phyloP scores from a whole-genome alignment of 2,113 vertebrate species.

The Percopsis transmontana region DNA sequence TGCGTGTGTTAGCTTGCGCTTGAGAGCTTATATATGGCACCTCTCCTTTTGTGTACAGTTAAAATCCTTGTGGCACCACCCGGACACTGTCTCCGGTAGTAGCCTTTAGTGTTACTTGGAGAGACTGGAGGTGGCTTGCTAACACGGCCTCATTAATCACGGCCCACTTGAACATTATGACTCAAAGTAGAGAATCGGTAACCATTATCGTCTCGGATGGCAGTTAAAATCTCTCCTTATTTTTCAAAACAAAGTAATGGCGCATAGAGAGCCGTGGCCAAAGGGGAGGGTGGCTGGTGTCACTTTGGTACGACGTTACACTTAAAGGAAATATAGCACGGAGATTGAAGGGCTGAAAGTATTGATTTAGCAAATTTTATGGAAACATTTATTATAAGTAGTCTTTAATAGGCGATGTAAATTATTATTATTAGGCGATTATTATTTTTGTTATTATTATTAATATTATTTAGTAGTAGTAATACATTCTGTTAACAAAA shows the following conservation, averaged over 20 bases:
- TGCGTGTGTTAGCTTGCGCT: constrained; percentile 9
- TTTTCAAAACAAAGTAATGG: constrained; percentile 80
- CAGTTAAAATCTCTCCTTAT: constrained; percentile 81
- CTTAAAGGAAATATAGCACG: neutral
- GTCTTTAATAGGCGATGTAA: too few relatives aligned
- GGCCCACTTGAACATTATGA: constrained; percentile 89
- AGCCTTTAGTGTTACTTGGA: constrained; percentile 46
- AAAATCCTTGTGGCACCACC: too few relatives aligned
- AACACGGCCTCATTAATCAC: constrained; percentile 86
- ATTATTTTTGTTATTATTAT: too few relatives aligned
- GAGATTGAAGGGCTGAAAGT: neutral
- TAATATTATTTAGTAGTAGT: too few relatives aligned
- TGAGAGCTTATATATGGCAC: neutral
- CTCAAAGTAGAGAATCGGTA: constrained; percentile 85
- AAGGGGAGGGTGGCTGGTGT: neutral
- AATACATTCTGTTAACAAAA: too few relatives aligned
- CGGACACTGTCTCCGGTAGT: constrained; percentile 67
- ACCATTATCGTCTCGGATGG: constrained; percentile 85
- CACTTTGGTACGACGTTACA: too few relatives aligned
- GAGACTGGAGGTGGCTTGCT: constrained; percentile 57
- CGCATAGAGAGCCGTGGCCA: neutral
- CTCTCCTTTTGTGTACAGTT: neutral
- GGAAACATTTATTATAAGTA: too few relatives aligned
- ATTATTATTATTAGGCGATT: too few relatives aligned
- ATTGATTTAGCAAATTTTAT: neutral